Conservation (phyloP, 2,113 vertebrate genomes). For the Myotis davidii region DNA sequence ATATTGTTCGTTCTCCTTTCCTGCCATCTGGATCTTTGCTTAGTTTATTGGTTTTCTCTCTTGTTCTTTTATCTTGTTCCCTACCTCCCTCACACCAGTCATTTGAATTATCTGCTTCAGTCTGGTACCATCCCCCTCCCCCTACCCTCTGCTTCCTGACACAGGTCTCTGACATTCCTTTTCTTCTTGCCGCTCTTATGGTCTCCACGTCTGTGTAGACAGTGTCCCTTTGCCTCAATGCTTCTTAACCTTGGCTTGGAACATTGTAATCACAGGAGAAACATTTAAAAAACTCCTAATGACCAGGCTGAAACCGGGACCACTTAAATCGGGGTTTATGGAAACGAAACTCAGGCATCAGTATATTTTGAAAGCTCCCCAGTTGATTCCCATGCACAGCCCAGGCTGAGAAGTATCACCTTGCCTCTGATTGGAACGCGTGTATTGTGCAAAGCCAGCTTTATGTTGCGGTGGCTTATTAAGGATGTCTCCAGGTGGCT, state of each 20-base stretch:
- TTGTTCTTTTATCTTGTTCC: not conserved
- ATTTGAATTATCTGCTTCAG: not conserved
- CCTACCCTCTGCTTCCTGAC: not conserved
- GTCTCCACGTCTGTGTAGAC: not conserved
- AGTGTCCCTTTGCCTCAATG: not conserved
- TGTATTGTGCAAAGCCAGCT: not conserved
- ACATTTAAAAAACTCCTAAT: not conserved
- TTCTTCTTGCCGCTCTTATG: not conserved
- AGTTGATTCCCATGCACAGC: not conserved
- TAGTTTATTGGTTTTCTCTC: not conserved
- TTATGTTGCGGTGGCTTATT: not conserved
- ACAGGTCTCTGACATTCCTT: not conserved
- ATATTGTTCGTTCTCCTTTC: not conserved
- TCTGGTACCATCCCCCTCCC: not conserved
- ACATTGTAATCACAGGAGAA: not conserved
- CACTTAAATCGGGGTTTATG: not conserved
- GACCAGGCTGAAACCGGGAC: not conserved
- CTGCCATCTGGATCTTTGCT: not conserved
- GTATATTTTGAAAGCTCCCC: slow-evolving; percentile 25
- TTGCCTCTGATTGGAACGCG: not conserved
- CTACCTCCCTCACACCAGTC: not conserved
- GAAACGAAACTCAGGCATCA: slow-evolving; percentile 10
- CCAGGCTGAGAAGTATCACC: not conserved
- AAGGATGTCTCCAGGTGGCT: not conserved
- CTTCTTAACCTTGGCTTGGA: slow-evolving; percentile 11